Conservation (phyloP, 2,113 vertebrate genomes). For the Columba janthina region DNA sequence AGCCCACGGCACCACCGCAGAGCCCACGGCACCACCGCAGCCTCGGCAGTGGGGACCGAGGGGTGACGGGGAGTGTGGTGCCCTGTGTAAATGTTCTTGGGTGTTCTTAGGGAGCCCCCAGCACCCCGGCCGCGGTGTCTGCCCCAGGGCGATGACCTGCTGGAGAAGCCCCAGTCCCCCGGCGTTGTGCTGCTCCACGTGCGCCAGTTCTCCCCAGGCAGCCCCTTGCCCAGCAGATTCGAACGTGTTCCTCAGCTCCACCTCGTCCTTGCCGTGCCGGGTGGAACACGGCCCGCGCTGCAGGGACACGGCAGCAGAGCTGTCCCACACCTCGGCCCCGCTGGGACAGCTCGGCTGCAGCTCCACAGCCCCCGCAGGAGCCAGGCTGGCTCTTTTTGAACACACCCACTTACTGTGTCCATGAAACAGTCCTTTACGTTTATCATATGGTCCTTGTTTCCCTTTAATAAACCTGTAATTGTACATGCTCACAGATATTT, state of each 20-base stretch:
- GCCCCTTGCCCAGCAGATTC: background rate
- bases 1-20: too few species aligned
- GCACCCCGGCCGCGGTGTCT: too few species aligned
- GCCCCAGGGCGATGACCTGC: too few species aligned
- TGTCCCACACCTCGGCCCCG: rapidly evolving
- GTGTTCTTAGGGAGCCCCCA: too few species aligned
- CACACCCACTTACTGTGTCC: rapidly evolving
- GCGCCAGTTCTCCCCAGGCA: too few species aligned
- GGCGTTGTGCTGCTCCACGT: background rate
- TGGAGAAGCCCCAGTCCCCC: background rate
- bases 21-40: too few species aligned
- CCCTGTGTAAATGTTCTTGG: too few species aligned
- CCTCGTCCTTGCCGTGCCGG: background rate
- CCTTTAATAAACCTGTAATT: slow-evolving; percentile 53
- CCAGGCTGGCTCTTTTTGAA: rapidly evolving
- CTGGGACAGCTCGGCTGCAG: too few species aligned
- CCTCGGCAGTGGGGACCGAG: too few species aligned
- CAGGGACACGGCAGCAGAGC: background rate
- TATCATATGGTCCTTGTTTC: background rate
- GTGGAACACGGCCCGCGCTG: rapidly evolving
- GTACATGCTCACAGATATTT: slow-evolving; percentile 32
- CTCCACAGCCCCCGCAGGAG: background rate
- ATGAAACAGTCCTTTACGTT: rapidly evolving
- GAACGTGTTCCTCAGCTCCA: background rate
- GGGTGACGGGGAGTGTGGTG: too few species aligned